A percentile compares a stretch with the other conserved stretches of the same genome.
phyloP scores from a whole-genome alignment of 2,113 vertebrate genomes.

The Aleadryas rufinucha region DNA sequence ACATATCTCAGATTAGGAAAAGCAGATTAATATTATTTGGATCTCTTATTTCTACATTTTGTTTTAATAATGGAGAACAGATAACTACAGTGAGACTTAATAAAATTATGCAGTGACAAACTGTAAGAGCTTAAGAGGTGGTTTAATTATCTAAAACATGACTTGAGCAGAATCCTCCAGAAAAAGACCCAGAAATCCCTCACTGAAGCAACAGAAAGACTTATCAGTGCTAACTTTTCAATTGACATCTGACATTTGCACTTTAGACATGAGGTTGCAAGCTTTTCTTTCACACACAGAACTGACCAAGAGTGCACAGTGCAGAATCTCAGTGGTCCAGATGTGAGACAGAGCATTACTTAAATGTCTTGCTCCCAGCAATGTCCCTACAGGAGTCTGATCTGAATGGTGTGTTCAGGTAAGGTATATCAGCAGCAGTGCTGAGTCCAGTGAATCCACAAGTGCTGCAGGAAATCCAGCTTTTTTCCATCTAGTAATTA shows the following conservation, averaged over 20 bases:
- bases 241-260: not conserved
- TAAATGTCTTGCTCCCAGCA: not conserved
- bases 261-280: not conserved
- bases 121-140: not conserved
- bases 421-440: not conserved
- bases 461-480: not conserved
- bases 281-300: not conserved
- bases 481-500: not conserved
- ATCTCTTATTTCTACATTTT: not conserved
- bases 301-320: not conserved
- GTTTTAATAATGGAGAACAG: not conserved
- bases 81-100: not conserved
- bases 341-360: not conserved
- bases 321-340: not conserved
- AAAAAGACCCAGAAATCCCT: not conserved
- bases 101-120: not conserved
- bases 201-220: not conserved
- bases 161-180: not conserved
- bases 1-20: not conserved
- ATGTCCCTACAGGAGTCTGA: not conserved
- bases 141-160: not conserved
- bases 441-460: not conserved
- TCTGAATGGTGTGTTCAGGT: not conserved
- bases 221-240: not conserved
- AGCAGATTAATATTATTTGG: not conserved